Evolutionary conservation across 2,888 invertebrate genomes (phyloP), one percentile per base, ranked within the genome.

Genomic region (Agrilus mali): DNA sequence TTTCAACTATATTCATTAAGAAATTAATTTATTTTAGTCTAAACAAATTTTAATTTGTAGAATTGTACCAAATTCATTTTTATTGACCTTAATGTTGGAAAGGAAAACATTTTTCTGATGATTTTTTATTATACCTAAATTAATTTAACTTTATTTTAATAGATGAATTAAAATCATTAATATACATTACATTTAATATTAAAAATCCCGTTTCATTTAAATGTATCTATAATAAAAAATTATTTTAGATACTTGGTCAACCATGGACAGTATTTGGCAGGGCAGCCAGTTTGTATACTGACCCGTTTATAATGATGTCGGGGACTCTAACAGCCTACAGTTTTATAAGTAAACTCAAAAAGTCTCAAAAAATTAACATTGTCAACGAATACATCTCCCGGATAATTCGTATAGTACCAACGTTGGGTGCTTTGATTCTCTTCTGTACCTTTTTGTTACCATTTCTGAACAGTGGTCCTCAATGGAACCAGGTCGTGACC

Each of bases 291-390:
- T 65, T 82, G 6, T 82, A 81, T 54, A 82, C 82, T 0, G 82
- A 82, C 65, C 80, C 80, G 1, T 82, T 82, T 58, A 72, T 82
- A 41, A 76, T 82, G 70, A 71, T 82, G 41, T 81, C 81, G 38
- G 81, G 79, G 16, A 72, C 80, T 50, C 57, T 82, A 40, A 80
- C 81, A 0, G 69, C 79, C 0, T 77, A 80, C 55, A 74, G 78
- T 0, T 66, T 80, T 15, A 64, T 79, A 42, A 77, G 76, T 7
- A 71, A 74, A 47, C 63, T 80, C 20, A 66, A 73, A 38, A 73
- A 60, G 48, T 69, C 66, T 33, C 71, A 75, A 40, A 68, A 65
- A 41, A 67, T 80, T 36, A 68, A 75, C 42, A 60, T 81, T 8
- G 63, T 66, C 33, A 70, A 74, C 50, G 81, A 82, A 63, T 80